Conservation (phyloP, 1,140 invertebrate genomes). For the Cherax quadricarinatus region DNA sequence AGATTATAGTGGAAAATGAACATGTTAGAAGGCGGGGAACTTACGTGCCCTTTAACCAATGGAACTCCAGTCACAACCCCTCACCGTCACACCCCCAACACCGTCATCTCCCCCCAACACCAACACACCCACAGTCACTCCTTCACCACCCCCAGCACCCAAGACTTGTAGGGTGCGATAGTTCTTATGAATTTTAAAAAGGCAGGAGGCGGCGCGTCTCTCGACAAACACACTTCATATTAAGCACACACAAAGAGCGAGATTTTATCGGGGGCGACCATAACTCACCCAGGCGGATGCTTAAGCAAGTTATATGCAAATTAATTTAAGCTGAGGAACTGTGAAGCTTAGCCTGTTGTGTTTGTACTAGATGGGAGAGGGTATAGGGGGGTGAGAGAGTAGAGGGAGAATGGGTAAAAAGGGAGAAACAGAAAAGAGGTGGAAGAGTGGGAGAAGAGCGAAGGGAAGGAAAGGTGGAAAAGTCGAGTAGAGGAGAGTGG, state of each 20-base stretch:
- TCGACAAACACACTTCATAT: conserved; percentile 62
- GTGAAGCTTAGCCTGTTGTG: neutral
- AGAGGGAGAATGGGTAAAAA: neutral
- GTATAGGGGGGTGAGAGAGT: neutral
- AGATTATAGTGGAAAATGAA: too few species aligned
- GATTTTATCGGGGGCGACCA: conserved; percentile 41
- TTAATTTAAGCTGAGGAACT: conserved; percentile 53
- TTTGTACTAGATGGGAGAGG: conserved; percentile 3
- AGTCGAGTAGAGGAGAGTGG: neutral
- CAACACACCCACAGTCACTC: neutral
- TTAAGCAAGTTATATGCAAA: conserved; percentile 67
- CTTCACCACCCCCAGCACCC: conserved; percentile 1
- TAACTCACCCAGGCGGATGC: conserved; percentile 57
- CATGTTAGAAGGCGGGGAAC: too few species aligned
- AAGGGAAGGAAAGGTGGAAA: neutral
- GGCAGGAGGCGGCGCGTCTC: conserved; percentile 22
- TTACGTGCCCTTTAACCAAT: too few species aligned
- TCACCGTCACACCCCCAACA: neutral
- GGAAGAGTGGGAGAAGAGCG: neutral
- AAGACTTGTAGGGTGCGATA: conserved; percentile 50
- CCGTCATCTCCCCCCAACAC: neutral
- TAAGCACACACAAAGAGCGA: conserved; percentile 62
- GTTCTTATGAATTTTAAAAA: conserved; percentile 68
- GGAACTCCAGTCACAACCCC: too few species aligned
- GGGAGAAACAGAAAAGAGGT: neutral